Percentiles rank a stretch among this genome's conserved stretches.
Evolutionary conservation across 2,797 vertebrate genomes (phyloP).

Genomic region (Pitangus sulphuratus): DNA sequence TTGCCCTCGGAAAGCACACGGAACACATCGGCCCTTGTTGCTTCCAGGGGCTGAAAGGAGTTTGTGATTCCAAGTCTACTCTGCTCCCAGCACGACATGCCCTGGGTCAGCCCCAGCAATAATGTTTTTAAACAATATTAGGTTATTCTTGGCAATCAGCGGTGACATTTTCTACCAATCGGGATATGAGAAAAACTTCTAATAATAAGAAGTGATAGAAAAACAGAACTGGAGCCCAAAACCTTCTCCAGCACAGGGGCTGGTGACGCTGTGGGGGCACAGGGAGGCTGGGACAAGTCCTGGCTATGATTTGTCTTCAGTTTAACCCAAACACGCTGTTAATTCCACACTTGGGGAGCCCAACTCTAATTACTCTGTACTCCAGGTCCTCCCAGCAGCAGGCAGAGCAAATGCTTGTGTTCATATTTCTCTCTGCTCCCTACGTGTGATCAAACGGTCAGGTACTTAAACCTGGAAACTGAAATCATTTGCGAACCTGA

Average conservation of each 20-base stretch:
- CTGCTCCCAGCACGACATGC: conserved; percentile 8
- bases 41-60: neutral
- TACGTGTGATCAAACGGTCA: neutral
- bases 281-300: neutral
- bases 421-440: neutral
- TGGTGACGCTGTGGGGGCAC: neutral
- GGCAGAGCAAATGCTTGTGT: neutral
- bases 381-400: neutral
- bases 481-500: neutral
- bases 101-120: conserved; percentile 61
- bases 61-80: conserved; percentile 21
- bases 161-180: conserved; percentile 49
- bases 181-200: conserved; percentile 20
- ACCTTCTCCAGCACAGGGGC: neutral
- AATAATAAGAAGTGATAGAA: conserved; percentile 42
- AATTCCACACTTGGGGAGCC: neutral
- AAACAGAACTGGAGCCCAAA: conserved; percentile 6
- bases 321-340: neutral
- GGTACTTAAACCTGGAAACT: neutral
- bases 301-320: neutral
- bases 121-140: conserved; percentile 57
- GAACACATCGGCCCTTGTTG: conserved; percentile 38
- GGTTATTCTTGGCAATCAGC: conserved; percentile 52
- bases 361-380: neutral
- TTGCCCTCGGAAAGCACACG: neutral